A percentile compares a stretch with the other conserved stretches of the same genome.
Conservation (phyloP, 2,113 vertebrate genomes). For the Paramormyrops kingsleyae region DNA sequence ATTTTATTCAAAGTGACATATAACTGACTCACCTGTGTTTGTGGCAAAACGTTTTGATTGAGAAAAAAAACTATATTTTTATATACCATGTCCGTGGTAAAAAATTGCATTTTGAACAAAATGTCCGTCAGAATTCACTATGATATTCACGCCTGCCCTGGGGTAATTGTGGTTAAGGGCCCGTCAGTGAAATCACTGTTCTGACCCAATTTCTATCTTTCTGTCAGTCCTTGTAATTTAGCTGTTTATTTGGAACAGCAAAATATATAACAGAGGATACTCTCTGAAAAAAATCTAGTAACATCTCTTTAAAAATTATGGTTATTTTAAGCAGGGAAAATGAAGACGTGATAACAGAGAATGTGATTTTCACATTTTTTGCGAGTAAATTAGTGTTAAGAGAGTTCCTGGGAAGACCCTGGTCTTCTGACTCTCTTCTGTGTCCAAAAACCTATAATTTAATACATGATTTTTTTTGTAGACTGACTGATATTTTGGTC, state of each 20-base stretch:
- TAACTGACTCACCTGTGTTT: neutral
- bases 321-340: slow-evolving; percentile 46
- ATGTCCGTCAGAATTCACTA: neutral
- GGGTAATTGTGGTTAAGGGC: neutral
- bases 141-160: neutral
- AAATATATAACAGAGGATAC: neutral
- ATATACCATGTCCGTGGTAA: neutral
- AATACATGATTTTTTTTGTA: slow-evolving; percentile 51
- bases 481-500: slow-evolving; percentile 56
- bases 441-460: slow-evolving; percentile 53
- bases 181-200: neutral
- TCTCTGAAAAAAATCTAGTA: slow-evolving; percentile 35
- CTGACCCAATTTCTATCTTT: neutral
- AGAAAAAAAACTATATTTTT: neutral
- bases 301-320: slow-evolving; percentile 30
- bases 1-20: neutral
- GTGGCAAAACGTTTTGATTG: neutral
- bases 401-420: slow-evolving; percentile 50
- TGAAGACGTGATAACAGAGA: slow-evolving; percentile 37
- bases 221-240: neutral
- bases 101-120: neutral
- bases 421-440: slow-evolving; percentile 12
- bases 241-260: neutral
- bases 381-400: slow-evolving; percentile 45
- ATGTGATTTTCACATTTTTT: neutral